Evolutionary conservation across 2,888 invertebrate species (phyloP), one percentile per base, ranked within the genome.

Genomic region (Strigamia maritima): DNA sequence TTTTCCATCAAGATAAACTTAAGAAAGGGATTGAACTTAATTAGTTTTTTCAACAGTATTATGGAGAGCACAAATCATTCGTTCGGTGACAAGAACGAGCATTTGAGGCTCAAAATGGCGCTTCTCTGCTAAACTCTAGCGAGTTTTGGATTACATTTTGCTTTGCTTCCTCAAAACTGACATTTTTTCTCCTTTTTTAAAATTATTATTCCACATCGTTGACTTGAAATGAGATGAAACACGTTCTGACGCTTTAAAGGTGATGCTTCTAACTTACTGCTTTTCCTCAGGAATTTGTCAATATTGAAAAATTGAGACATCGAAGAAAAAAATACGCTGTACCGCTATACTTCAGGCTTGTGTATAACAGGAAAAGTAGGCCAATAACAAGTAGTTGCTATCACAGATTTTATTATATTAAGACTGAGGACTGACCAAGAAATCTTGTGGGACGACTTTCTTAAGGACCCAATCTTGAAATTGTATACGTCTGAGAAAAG

Each of bases 101-200:
- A 54, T 54, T 54, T 54, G 54, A 54, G 54, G 54, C 54, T 54
- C 6, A 54, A 54, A 54, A 19, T 54, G 54, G 54, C 54, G 54
- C 4, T 16, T 54, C 8, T 38, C 38, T 10, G 10, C 54, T 54
- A 6, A 4, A 10, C 19, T 54, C 4, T 38, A 38, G 38, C 7
- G 54, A n/a, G 54, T 16, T 54, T 54, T 7, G 54, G 54, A 54
- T 54, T 54, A 54, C 54, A 54, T 54, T 54, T 54, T 54, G 54
- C 16, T 54, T 54, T 54, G 8, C 16, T 14, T 54, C 54, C 54
- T 16, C 54, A 54, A n/a, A n/a, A 7, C 16, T 54, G 54, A 54
- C 19, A 19, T 54, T 54, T n/a, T 54, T 54, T 54, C 16, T 54
- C 16, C 54, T 54, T 54, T 54, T n/a, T 54, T 54, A 54, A 10